Evolutionary conservation across 2,888 invertebrate genomes (phyloP).

Genomic region (Amblyteles armatorius): DNA sequence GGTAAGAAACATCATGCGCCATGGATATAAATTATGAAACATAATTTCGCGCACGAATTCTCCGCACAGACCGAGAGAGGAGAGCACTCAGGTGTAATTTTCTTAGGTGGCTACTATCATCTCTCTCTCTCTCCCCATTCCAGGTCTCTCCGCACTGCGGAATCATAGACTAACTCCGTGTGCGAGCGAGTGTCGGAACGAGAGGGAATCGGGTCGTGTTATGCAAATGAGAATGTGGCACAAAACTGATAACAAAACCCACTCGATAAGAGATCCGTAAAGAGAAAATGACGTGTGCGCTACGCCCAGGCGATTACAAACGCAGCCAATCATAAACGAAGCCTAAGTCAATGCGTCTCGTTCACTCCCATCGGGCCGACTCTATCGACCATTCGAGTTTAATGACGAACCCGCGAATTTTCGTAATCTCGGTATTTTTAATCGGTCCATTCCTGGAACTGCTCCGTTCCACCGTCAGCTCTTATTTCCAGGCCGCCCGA

Average conservation of each 20-base stretch:
- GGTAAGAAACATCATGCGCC: conserved; percentile 13
- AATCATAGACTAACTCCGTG: conserved; percentile 14
- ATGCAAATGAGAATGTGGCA: conserved; percentile 56
- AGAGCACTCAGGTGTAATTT: conserved; percentile 20
- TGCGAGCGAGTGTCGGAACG: background rate
- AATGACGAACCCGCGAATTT: background rate
- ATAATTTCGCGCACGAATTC: conserved; percentile 14
- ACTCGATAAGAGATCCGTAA: conserved; percentile 48
- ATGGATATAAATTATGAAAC: conserved; percentile 37
- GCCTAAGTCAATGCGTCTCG: background rate
- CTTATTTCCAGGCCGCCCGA: conserved; percentile 1
- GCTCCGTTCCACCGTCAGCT: conserved; percentile 1
- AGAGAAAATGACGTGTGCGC: conserved; percentile 13
- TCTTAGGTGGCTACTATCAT: conserved; percentile 2
- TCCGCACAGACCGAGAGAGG: background rate
- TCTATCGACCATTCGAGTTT: conserved; percentile 4
- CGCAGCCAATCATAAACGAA: background rate
- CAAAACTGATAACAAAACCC: conserved; percentile 50
- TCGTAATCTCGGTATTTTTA: conserved; percentile 31
- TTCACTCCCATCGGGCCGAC: background rate
- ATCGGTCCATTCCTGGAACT: background rate
- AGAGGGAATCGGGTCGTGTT: conserved; percentile 41
- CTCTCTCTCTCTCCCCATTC: background rate
- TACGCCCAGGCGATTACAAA: background rate
- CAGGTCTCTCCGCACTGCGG: conserved; percentile 42